phyloP scores from a whole-genome alignment of 2,888 invertebrate species.

The Allolobophora icterica region DNA sequence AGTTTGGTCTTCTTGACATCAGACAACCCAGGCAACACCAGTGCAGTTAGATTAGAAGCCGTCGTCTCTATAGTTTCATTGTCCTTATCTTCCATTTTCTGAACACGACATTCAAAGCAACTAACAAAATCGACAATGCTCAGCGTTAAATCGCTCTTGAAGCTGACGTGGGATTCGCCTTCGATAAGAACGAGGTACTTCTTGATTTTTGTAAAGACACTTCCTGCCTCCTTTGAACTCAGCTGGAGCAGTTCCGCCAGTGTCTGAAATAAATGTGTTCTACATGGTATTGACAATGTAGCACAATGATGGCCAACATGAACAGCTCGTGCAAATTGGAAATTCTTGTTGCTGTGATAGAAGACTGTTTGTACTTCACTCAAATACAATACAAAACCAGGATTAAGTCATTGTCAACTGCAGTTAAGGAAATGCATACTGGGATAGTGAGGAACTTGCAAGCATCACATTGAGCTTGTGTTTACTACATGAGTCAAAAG shows the following conservation, averaged over 20 bases:
- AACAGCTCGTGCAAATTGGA: too few relatives aligned
- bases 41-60: not conserved
- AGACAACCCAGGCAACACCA: conserved; percentile 32
- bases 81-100: conserved; percentile 37
- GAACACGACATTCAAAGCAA: conserved; percentile 57
- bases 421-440: too few relatives aligned
- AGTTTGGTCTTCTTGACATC: conserved; percentile 39
- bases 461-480: too few relatives aligned
- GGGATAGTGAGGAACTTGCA: too few relatives aligned
- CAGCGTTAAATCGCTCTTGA: conserved; percentile 38
- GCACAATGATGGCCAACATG: not conserved
- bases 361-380: too few relatives aligned
- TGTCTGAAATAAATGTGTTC: not conserved
- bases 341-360: too few relatives aligned
- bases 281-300: not conserved
- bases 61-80: not conserved
- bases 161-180: conserved; percentile 12
- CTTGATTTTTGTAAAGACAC: conserved; percentile 34
- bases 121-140: conserved; percentile 55
- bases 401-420: too few relatives aligned
- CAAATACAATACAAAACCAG: too few relatives aligned
- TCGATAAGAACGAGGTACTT: conserved; percentile 29
- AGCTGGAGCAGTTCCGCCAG: not conserved
- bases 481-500: too few relatives aligned
- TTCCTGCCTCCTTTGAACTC: conserved; percentile 34